A percentile compares a stretch with the other conserved stretches of the same genome.
phyloP scores from a whole-genome alignment of 2,113 vertebrate genomes.

The Gavialis gangeticus region DNA sequence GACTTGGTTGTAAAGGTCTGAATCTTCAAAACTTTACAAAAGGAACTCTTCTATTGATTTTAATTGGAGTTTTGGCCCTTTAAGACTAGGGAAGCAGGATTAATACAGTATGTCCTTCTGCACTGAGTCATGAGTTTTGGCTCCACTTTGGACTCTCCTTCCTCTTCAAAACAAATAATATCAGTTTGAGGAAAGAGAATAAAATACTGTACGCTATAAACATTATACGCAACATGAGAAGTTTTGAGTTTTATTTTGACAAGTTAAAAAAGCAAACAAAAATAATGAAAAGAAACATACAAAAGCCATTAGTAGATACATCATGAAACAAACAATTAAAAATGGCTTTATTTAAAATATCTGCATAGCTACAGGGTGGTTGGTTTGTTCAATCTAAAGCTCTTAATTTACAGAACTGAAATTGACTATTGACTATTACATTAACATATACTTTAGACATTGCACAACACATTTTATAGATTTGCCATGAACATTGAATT shows the following conservation, averaged over 20 bases:
- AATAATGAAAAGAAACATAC: too few species aligned
- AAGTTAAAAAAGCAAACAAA: background rate
- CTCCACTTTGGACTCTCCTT: too few species aligned
- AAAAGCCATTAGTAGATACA: background rate
- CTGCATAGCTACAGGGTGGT: background rate
- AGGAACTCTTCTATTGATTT: background rate
- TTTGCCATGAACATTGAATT: background rate
- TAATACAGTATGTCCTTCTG: background rate
- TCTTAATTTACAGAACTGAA: background rate
- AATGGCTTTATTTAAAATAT: background rate
- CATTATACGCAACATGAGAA: background rate
- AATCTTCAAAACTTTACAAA: slow-evolving; percentile 4
- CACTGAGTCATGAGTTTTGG: rapidly evolving
- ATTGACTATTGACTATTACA: background rate
- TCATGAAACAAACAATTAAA: background rate
- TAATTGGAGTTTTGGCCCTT: background rate
- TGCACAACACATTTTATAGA: background rate
- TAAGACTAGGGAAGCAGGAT: background rate
- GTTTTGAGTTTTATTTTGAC: slow-evolving; percentile 27
- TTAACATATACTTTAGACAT: background rate
- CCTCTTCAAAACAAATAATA: too few species aligned
- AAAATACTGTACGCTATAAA: too few species aligned
- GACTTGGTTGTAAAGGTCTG: background rate
- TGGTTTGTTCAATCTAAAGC: background rate
- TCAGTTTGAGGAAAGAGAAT: too few species aligned